Percentiles rank a stretch among this genome's conserved stretches.
These are phyloP conservation scores for Pangasianodon hypophthalmus DNA, from an alignment of 2,113 vertebrate species.

Conservation along the genomic window DNA sequence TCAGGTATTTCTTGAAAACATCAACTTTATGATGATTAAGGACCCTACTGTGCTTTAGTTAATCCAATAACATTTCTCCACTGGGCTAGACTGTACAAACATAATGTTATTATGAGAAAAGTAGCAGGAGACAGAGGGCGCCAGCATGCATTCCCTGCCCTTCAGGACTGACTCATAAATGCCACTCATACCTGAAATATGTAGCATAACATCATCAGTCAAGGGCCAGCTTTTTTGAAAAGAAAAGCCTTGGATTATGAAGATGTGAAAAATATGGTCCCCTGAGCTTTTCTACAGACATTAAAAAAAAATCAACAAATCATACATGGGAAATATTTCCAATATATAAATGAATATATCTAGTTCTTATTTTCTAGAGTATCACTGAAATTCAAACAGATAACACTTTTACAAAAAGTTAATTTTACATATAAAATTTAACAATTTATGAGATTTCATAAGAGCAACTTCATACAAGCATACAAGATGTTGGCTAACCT, in stretches of 20 bases:
- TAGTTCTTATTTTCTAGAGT: neutral
- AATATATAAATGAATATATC: neutral
- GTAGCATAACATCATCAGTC: slow-evolving; percentile 11
- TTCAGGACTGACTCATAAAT: slow-evolving; percentile 35
- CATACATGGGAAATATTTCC: neutral
- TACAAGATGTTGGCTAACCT: neutral
- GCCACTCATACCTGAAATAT: slow-evolving; percentile 22
- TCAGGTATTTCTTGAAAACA: slow-evolving; percentile 36
- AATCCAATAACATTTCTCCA: slow-evolving; percentile 34
- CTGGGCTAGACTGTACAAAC: slow-evolving; percentile 26
- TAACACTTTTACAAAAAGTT: neutral
- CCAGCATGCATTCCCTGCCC: slow-evolving; percentile 17
- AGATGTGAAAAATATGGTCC: neutral
- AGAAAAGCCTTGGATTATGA: neutral
- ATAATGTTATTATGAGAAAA: slow-evolving; percentile 25
- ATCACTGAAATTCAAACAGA: neutral
- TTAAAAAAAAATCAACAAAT: neutral
- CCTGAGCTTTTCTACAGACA: neutral
- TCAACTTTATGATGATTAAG: slow-evolving; percentile 43
- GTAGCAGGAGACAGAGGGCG: slow-evolving; percentile 36
- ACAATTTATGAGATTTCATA: neutral
- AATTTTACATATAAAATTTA: neutral
- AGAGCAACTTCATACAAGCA: neutral
- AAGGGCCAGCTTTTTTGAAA: neutral
- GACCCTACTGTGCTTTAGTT: slow-evolving; percentile 33